These are phyloP conservation scores for Cervus canadensis DNA, from an alignment of 2,113 vertebrate genomes.

Conservation along the genomic window DNA sequence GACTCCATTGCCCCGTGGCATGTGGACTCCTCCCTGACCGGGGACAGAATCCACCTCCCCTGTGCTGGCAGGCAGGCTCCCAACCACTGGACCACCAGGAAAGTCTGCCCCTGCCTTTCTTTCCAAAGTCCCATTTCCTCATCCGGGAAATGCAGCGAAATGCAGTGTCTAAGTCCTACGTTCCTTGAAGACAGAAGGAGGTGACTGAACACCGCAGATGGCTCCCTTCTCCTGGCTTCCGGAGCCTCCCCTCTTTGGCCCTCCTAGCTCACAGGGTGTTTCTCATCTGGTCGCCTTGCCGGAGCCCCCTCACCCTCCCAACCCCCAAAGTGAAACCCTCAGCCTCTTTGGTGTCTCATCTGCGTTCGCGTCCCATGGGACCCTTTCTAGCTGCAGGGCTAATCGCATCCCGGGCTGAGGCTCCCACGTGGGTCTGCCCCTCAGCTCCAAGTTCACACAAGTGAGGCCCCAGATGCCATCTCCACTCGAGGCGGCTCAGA, in stretches of 20 bases:
- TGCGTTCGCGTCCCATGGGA: neutral
- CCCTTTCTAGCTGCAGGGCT: neutral
- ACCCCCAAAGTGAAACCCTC: neutral
- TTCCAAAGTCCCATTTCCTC: neutral
- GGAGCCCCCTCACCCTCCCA: accelerated
- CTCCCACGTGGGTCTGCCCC: neutral
- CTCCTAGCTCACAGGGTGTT: neutral
- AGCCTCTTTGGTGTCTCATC: neutral
- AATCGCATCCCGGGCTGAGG: neutral
- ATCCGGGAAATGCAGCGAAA: neutral
- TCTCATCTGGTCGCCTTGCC: neutral
- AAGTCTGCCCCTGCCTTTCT: neutral
- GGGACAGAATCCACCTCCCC: neutral
- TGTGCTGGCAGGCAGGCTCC: neutral
- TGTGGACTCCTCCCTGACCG: neutral
- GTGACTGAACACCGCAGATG: accelerated
- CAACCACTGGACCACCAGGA: neutral
- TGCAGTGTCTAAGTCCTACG: accelerated
- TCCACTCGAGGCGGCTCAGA: neutral
- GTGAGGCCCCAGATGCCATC: neutral
- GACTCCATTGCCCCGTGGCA: neutral
- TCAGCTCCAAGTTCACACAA: neutral
- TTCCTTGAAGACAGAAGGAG: neutral
- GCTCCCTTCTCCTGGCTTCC: neutral
- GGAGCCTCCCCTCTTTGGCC: neutral